Evolutionary conservation across 2,113 vertebrate species (phyloP), one percentile per base, ranked within the genome.

Genomic region (Indri indri): DNA sequence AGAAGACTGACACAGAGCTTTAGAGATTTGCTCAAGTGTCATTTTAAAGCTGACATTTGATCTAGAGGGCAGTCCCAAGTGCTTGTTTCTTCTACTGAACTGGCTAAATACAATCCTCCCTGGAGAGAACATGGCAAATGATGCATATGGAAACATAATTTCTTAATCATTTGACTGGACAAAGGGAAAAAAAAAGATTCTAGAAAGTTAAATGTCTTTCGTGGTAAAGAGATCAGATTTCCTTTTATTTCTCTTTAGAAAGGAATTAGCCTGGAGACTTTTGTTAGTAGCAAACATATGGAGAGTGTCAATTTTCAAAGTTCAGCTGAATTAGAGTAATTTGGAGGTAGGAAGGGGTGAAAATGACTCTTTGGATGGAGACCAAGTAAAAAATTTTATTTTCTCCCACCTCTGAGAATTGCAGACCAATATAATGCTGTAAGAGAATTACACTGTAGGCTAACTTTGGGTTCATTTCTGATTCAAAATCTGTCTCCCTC

Each of bases 301-400:
- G 90, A 74, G 85, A 79, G 77, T 92, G 82, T 97, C 84, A 8
- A 8, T 71, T 96, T 96, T 96, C 92, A 93, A 91, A 92, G 81
- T 47, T 23, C 47, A 59, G 76, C 47, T 65, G 77, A 25, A 71
- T 84, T n/a, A 68, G 45, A 92, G 73, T 73, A 61, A 54, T 76
- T 8, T 25, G 47, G 76, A 88, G 61, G 54, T 16, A 37, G 61
- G 63, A 61, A 18, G 37, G 82, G 40, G 32, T 27, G 20, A 82
- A 84, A 95, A 88, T 11, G 54, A 85, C 65, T 61, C 90, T 92
- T 13, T 77, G 50, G 23, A 47, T 18, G 18, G 61, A 20, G 59
- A 88, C 32, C 40, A 66, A 37, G 59, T 14, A 34, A 77, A 52
- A 86, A 52, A 3, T 2, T 17, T 32, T 17, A 95, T 54, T 71